These are phyloP conservation scores for Polia nebulosa DNA, from an alignment of 2,888 invertebrate genomes.

Conservation along the genomic window DNA sequence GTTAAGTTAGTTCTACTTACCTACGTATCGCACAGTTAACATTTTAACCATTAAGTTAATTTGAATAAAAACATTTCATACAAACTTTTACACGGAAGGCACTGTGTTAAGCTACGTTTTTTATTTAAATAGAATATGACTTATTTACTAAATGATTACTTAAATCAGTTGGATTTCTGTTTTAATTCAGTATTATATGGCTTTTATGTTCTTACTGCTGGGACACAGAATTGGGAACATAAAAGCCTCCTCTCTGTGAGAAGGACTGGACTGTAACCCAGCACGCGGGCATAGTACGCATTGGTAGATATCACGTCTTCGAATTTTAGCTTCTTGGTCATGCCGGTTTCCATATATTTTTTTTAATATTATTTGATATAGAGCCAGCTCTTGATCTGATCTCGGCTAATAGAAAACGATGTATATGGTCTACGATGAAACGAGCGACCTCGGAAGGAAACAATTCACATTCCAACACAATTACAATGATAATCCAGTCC, in stretches of 20 bases:
- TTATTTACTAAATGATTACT: conserved; percentile 37
- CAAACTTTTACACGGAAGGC: conserved; percentile 42
- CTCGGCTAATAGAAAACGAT: background rate
- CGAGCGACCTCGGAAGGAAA: background rate
- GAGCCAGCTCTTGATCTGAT: too few species aligned
- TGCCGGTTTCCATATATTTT: too few species aligned
- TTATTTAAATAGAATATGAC: conserved; percentile 24
- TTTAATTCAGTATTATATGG: conserved; percentile 5
- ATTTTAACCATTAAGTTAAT: conserved; percentile 30
- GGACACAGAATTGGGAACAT: too few species aligned
- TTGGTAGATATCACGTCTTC: too few species aligned
- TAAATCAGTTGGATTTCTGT: conserved; percentile 24
- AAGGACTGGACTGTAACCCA: too few species aligned
- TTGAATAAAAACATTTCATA: conserved; percentile 36
- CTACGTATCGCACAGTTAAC: conserved; percentile 46
- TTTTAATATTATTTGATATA: too few species aligned
- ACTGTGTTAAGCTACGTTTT: conserved; percentile 30
- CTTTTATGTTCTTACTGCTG: background rate
- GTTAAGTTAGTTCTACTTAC: background rate
- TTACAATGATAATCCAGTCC: too few species aligned
- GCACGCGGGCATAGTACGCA: too few species aligned
- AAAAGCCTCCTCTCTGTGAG: too few species aligned
- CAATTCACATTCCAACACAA: background rate
- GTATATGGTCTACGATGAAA: background rate
- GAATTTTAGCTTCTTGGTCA: too few species aligned